Evolutionary conservation across 2,797 vertebrate genomes (phyloP).

Genomic region (Amblyraja radiata): DNA sequence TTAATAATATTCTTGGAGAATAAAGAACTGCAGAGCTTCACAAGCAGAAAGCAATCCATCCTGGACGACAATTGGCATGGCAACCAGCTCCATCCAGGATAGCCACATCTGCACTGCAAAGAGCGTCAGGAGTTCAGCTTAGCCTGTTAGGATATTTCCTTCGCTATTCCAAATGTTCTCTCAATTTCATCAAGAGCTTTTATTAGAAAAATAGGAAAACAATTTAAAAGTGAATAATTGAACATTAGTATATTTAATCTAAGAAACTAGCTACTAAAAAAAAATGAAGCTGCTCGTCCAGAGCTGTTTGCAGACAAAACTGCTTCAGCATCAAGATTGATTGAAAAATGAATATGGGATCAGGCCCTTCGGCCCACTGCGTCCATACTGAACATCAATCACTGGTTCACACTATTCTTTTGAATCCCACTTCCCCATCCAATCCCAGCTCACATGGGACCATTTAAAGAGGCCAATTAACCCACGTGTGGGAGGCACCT

Average conservation of each 20-base stretch:
- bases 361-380: neutral
- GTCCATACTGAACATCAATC: no score
- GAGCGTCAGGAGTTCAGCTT: neutral
- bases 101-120: neutral
- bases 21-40: neutral
- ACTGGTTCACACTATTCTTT: neutral
- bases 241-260: neutral
- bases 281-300: neutral
- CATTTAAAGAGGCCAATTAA: no score
- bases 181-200: neutral
- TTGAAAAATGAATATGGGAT: no score
- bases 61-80: neutral
- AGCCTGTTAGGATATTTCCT: neutral
- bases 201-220: neutral
- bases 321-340: neutral
- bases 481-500: no score
- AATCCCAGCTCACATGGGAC: no score
- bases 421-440: neutral
- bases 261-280: neutral
- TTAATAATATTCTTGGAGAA: neutral
- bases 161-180: no score
- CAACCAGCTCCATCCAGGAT: constrained; percentile 10
- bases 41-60: neutral
- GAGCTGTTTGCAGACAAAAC: neutral
- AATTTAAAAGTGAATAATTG: neutral